Percentiles rank a stretch among this genome's conserved stretches.
phyloP scores from a whole-genome alignment of 2,797 vertebrate genomes.

The Ataeniobius toweri region DNA sequence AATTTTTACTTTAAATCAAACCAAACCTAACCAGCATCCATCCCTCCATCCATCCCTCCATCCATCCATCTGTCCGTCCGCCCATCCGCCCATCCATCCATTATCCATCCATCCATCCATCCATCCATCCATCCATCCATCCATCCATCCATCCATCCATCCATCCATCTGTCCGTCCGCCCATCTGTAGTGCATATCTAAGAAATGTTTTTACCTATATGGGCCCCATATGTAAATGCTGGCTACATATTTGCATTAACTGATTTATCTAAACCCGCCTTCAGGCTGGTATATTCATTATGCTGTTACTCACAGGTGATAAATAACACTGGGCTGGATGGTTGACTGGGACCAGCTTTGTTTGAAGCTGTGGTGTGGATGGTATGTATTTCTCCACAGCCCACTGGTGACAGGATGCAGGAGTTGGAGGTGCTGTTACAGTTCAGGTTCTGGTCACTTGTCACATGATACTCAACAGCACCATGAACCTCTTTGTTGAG shows the following conservation, averaged over 20 bases:
- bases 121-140: too few species aligned
- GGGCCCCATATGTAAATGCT: too few species aligned
- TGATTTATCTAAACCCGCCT: not conserved
- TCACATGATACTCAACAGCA: constrained; percentile 74
- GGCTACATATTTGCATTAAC: not conserved
- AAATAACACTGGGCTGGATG: constrained; percentile 75
- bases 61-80: too few species aligned
- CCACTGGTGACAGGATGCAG: constrained; percentile 79
- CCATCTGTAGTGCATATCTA: too few species aligned
- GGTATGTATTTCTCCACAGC: constrained; percentile 80
- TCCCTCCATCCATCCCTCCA: too few species aligned
- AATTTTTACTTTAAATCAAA: not conserved
- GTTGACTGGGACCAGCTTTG: constrained; percentile 83
- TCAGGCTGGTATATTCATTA: not conserved
- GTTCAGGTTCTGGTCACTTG: constrained; percentile 66
- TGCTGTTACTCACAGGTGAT: constrained; percentile 81
- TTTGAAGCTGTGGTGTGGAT: constrained; percentile 83
- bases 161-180: too few species aligned
- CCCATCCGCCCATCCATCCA: too few species aligned
- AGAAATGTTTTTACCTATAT: too few species aligned
- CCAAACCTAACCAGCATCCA: too few species aligned
- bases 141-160: too few species aligned
- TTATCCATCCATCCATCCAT: too few species aligned
- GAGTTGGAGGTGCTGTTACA: constrained; percentile 77
- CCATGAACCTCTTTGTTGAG: constrained; percentile 57